phyloP scores from a whole-genome alignment of 2,113 vertebrate species.

The Athene cunicularia region DNA sequence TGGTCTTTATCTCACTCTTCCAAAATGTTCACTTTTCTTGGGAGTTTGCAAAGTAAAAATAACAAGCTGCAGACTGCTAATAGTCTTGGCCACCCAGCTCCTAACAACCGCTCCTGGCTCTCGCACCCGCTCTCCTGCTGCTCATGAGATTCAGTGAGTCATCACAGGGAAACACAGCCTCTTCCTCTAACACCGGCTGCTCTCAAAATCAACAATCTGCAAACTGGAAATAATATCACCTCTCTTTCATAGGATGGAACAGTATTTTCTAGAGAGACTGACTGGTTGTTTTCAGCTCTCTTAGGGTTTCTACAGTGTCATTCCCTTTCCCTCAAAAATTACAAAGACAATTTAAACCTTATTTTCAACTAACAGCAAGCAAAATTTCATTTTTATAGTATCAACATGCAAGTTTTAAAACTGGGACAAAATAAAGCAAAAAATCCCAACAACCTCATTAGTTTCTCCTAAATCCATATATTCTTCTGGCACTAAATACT shows the following conservation, averaged over 20 bases:
- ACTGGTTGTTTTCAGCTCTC: background rate
- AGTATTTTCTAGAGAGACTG: background rate
- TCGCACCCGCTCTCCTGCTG: background rate
- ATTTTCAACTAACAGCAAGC: background rate
- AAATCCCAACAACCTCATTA: background rate
- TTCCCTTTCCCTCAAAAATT: background rate
- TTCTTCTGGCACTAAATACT: background rate
- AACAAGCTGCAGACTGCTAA: background rate
- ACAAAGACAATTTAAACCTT: background rate
- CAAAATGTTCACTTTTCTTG: background rate
- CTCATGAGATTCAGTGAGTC: constrained; percentile 15
- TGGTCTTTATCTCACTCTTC: background rate
- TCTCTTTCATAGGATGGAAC: background rate
- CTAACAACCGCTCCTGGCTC: background rate
- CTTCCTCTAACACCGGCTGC: constrained; percentile 45
- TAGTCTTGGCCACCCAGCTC: background rate
- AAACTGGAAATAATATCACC: background rate
- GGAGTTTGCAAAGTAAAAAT: background rate
- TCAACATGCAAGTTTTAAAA: background rate
- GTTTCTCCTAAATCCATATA: background rate
- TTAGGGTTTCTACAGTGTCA: background rate
- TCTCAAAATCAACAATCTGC: constrained; percentile 9
- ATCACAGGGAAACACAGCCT: background rate
- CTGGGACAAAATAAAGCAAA: background rate
- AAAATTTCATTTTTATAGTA: background rate